Evolutionary conservation across 1,140 invertebrate genomes (phyloP), one percentile per base, ranked within the genome.

Genomic region (Drosophila mauritiana): DNA sequence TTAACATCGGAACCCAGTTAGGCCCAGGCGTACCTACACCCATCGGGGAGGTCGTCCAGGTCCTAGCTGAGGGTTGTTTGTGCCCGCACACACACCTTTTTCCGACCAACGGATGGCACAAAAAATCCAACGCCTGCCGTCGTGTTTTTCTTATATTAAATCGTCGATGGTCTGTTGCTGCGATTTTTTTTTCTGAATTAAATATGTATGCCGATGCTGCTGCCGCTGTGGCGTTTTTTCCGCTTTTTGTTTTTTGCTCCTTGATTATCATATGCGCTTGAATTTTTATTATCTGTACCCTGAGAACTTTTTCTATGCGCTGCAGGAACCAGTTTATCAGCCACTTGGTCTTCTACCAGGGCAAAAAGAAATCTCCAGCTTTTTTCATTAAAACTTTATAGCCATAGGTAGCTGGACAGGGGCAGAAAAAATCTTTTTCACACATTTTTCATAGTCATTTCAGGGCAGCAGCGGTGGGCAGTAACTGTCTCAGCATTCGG

Each of bases 361-460:
- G 75, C 84, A 84, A 76, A 77, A 67, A 68, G 52, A 68, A 70
- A 70, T 75, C 52, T 56, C 73, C 61, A 68, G 61, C 61, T 78
- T 86, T 85, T 86, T 88, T 75, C 75, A 86, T 79, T 78, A 86
- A 81, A 86, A 78, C 59, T 70, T 53, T 62, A 73, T 69, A 53
- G 76, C 54, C 74, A 81, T 69, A 81, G 74, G 82, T 81, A 86
- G 54, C 77, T 80, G 80, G 83, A 72, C 82, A 63, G 77, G 67
- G 74, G 62, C 70, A 68, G 43, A 89, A 81, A 85, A 91, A 91
- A 80, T 83, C 82, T 90, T 91, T 72, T 91, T 91, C 90, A 91
- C 90, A 91, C 90, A 91, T 91, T 91, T 91, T 91, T 91, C 90
- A 91, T 91, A 90, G 90, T 91, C 83, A 91, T 86, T 72, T 77